Evolutionary conservation across 2,888 invertebrate genomes (phyloP).

Genomic region (Notocelia uddmanniana): DNA sequence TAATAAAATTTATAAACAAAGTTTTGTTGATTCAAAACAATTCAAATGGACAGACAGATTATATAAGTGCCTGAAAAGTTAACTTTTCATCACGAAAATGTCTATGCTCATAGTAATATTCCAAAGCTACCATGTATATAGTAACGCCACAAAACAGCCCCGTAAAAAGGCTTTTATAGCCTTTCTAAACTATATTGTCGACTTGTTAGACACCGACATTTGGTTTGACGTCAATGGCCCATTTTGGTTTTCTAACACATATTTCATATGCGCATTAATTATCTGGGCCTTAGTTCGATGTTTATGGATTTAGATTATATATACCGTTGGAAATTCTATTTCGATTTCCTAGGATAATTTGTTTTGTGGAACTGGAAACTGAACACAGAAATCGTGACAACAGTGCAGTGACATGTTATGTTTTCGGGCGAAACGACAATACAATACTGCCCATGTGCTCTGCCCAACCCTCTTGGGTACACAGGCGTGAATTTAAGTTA

Average conservation of each 20-base stretch:
- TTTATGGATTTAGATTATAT: slow-evolving; percentile 29
- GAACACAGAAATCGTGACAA: too few species aligned
- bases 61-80: not conserved
- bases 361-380: not conserved
- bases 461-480: too few species aligned
- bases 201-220: slow-evolving; percentile 1
- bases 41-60: not conserved
- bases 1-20: too few species aligned
- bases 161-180: not conserved
- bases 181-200: not conserved
- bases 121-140: too few species aligned
- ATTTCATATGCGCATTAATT: slow-evolving; percentile 42
- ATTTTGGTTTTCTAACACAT: slow-evolving; percentile 32
- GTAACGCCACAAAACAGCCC: too few species aligned
- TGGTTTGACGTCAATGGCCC: slow-evolving; percentile 38
- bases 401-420: not conserved
- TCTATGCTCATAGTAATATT: not conserved
- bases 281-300: slow-evolving; percentile 16
- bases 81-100: not conserved
- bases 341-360: slow-evolving; percentile 6
- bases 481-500: too few species aligned
- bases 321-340: slow-evolving; percentile 9
- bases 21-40: too few species aligned
- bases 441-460: too few species aligned
- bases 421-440: not conserved